Base-by-base conservation (phyloP, 2,888 invertebrate genomes). In the Pristionchus maxplancki region DNA sequence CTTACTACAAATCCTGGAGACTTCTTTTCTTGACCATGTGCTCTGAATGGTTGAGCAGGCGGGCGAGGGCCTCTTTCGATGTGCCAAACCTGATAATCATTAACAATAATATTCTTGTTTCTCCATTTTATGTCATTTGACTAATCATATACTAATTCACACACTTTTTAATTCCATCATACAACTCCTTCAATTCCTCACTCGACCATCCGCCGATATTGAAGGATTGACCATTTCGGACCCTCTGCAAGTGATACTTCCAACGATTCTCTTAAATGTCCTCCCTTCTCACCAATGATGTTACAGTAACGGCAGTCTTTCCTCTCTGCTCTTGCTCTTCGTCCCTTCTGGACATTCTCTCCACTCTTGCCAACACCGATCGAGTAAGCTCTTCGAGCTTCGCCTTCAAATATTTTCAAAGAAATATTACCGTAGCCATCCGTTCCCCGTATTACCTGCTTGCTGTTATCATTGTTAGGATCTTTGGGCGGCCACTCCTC, bases 141-240 rank as follows among this genome's bases (percentile, higher is more conserved):
- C n/a, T 37, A 17, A 34, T 37, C 40, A 50, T 71, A 71, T n/a
- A n/a, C n/a, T n/a, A n/a, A n/a, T n/a, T n/a, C n/a, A 24, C 88
- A 28, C 24, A 91, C 87, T 89, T 89, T 34, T 34, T n/a, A 5
- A 91, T 44, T 8, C 87, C 89, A n/a, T 89, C 89, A 24, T 82
- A 88, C 31, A 90, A 62, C 3, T 86, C 53, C 28, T 86, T 78
- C 64, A 91, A 58, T 31, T 90, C 90, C 6, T 88, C 88, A 37
- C 90, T 90, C 15, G 84, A 53, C 91, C 91, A 91, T 24, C 88
- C 62, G 20, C 89, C 90, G 9, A 62, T 89, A 44, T 91, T 91
- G 87, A 74, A 90, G 48, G 89, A 81, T 5, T 89, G 86, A 15
- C 89, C 89, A 5, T 89, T 89, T 0, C 74, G 34, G 1, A 90